Conservation (phyloP, 2,797 vertebrate species). For the Dipus sagitta region DNA sequence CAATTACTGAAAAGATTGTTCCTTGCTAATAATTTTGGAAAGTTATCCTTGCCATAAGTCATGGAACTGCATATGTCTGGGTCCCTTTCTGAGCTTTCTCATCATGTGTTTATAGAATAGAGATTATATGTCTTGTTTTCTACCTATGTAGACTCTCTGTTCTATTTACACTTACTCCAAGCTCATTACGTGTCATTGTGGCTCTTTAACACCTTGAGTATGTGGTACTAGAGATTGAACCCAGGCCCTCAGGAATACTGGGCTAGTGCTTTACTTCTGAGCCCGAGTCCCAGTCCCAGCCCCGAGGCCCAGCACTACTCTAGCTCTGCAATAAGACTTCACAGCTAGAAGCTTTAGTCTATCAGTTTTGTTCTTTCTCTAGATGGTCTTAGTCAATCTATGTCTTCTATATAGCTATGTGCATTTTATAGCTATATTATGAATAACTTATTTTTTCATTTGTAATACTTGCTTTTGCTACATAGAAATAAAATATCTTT, state of each 20-base stretch:
- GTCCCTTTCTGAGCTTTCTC: background rate
- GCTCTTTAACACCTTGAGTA: too few relatives aligned
- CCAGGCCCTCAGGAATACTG: too few relatives aligned
- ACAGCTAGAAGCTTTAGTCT: background rate
- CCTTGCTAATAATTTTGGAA: background rate
- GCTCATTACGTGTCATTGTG: background rate
- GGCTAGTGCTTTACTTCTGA: too few relatives aligned
- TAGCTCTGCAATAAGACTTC: background rate
- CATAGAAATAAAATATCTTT: constrained; percentile 15
- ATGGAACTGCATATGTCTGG: too few relatives aligned
- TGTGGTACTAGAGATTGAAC: too few relatives aligned
- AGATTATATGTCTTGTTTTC: too few relatives aligned
- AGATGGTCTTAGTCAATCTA: background rate
- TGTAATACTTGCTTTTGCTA: background rate
- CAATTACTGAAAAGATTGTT: background rate
- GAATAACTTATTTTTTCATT: background rate
- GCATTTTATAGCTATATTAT: background rate
- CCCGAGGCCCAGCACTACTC: background rate
- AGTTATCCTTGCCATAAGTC: background rate
- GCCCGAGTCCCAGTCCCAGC: too few relatives aligned
- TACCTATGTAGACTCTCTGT: background rate
- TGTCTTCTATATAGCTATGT: background rate
- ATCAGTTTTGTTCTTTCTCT: background rate
- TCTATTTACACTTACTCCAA: background rate
- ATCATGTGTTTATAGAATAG: background rate